These are phyloP conservation scores for Noctua fimbriata DNA, from an alignment of 2,888 invertebrate species.

Conservation along the genomic window DNA sequence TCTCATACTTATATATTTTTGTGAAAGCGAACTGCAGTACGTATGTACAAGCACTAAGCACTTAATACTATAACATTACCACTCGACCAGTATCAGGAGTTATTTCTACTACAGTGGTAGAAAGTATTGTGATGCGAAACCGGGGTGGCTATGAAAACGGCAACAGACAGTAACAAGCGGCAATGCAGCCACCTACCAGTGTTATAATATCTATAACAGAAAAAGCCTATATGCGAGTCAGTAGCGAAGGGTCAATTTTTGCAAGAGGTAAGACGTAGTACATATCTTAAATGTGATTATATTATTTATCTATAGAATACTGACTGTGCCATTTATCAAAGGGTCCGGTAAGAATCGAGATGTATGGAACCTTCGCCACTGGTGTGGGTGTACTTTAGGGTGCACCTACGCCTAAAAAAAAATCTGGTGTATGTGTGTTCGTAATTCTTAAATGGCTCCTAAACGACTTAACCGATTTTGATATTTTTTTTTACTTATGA, in stretches of 20 bases:
- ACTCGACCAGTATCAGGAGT: background rate
- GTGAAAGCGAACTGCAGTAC: background rate
- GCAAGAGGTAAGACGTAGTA: too few relatives aligned
- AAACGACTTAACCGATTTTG: background rate
- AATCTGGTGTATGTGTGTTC: background rate
- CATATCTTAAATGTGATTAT: too few relatives aligned
- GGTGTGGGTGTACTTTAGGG: background rate
- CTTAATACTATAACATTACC: conserved; percentile 2
- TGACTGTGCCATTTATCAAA: too few relatives aligned
- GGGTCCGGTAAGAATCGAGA: too few relatives aligned
- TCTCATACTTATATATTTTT: background rate
- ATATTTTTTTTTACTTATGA: background rate
- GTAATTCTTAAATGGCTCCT: background rate
- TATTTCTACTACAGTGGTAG: background rate
- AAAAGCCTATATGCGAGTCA: background rate
- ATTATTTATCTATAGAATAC: too few relatives aligned
- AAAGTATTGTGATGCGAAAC: background rate
- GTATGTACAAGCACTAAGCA: background rate
- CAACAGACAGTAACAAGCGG: background rate
- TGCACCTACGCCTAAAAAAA: background rate
- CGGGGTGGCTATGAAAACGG: background rate
- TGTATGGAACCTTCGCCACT: too few relatives aligned
- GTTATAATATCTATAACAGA: background rate
- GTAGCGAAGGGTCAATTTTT: too few relatives aligned
- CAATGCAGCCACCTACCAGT: background rate